Evolutionary conservation across 2,113 vertebrate species (phyloP).

Genomic region (Rhinoderma darwinii): DNA sequence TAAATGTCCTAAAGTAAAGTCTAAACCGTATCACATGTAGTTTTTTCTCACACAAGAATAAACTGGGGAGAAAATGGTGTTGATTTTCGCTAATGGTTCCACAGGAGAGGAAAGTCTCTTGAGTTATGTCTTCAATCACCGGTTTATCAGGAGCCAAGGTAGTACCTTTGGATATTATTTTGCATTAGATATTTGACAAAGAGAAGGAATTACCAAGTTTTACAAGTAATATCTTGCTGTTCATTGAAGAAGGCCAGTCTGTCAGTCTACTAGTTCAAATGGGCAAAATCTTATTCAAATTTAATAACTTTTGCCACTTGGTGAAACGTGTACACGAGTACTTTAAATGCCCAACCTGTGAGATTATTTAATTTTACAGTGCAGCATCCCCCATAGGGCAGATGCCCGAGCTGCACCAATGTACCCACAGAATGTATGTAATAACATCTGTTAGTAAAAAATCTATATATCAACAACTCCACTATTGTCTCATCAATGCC

Average conservation of each 20-base stretch:
- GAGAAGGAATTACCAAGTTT: no score
- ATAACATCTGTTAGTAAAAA: not conserved
- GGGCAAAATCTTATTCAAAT: not conserved
- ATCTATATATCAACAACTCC: not conserved
- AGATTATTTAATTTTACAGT: no score
- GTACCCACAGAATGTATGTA: no score
- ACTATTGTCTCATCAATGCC: not conserved
- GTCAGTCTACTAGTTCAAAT: no score
- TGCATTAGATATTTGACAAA: no score
- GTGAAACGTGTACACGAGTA: not conserved
- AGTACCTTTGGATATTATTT: no score
- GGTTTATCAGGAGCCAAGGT: not conserved
- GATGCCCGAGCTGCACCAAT: not conserved
- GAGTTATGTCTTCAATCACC: not conserved
- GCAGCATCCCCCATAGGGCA: not conserved
- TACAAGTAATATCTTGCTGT: no score
- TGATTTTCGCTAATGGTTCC: not conserved
- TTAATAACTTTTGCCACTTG: not conserved
- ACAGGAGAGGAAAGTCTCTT: not conserved
- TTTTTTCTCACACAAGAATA: no score
- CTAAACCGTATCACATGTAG: no score
- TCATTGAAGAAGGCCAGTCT: no score
- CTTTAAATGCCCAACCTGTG: not conserved
- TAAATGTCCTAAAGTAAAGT: not conserved
- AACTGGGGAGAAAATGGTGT: no score